A percentile compares a stretch with the other conserved stretches of the same genome.
These are phyloP conservation scores for Mus pahari DNA, from an alignment of 2,113 vertebrate species.

Conservation along the genomic window DNA sequence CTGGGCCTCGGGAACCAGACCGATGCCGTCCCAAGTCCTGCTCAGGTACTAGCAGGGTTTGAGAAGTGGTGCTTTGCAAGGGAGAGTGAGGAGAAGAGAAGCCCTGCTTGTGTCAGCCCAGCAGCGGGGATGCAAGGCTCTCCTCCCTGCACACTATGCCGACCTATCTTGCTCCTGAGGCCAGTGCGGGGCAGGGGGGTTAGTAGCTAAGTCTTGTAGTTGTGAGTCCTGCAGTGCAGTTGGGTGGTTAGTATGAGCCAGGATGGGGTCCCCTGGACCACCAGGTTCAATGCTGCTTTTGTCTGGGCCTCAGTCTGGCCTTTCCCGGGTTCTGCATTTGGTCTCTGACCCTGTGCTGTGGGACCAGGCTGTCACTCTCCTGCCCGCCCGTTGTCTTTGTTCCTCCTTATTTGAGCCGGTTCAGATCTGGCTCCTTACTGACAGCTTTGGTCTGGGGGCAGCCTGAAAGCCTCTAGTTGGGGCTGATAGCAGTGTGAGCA, in stretches of 20 bases:
- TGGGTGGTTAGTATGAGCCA: neutral
- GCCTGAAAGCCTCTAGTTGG: neutral
- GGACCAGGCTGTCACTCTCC: neutral
- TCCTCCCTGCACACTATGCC: neutral
- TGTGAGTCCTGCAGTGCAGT: neutral
- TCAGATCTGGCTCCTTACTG: neutral
- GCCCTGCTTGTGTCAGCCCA: neutral
- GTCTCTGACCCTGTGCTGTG: neutral
- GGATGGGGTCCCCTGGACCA: accelerated
- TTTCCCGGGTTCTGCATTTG: neutral
- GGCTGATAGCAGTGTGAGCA: neutral
- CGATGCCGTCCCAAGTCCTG: constrained; percentile 94
- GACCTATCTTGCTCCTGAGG: neutral
- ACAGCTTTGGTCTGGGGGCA: neutral
- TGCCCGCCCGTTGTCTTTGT: neutral
- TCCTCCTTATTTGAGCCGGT: neutral
- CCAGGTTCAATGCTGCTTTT: neutral
- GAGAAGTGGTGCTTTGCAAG: neutral
- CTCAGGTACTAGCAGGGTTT: constrained; percentile 86
- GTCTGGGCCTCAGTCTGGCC: neutral
- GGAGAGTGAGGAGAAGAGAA: neutral
- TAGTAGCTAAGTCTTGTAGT: no score
- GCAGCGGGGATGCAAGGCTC: neutral
- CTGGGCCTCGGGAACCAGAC: constrained; percentile 97
- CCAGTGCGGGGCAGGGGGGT: neutral